Base-by-base conservation (phyloP, 2,888 invertebrate species). In the Drosophila percnosoma region DNA sequence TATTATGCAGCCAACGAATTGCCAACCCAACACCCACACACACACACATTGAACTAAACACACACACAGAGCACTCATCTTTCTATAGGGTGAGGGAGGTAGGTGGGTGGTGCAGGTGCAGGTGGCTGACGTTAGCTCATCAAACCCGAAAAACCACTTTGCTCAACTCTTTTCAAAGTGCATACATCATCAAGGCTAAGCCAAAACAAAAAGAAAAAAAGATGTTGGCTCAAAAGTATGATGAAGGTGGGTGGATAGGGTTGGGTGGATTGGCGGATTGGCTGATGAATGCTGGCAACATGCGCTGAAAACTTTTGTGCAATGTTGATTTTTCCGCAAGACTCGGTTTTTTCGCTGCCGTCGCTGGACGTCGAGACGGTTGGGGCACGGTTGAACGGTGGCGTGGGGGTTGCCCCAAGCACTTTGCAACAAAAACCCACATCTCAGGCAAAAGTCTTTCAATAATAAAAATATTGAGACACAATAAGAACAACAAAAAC, bases 321-420 rank as follows among this genome's bases (percentile, higher is more conserved):
- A 88, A 85, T 88, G 87, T 87, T 87, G 87, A 87, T 87, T 87
- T 87, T 88, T 88, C 88, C 86, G 83, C 88, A 88, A 87, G 88
- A 88, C 73, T 85, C 85, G 85, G 72, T 83, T 84, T 84, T 84
- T 86, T 85, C 84, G 87, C 84, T 80, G 69, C 74, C 84, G 67
- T 27, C 74, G 53, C 72, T 64, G 80, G 80, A 65, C 80, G 77
- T 36, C 63, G 66, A 67, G 78, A 74, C 77, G 38, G 42, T 54
- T 24, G 68, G 18, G 48, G n/a, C 42, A 8, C 24, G 2, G 24
- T 6, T 7, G 48, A 7, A 31, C 33, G 60, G 42, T 33, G 40
- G 53, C 40, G 45, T 15, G 27, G 49, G 24, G 11, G 2, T 18
- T 61, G 69, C 75, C 74, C 36, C 76, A 83, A 71, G 76, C 80